phyloP scores from a whole-genome alignment of 2,113 vertebrate species.

The Psettodes erumei region DNA sequence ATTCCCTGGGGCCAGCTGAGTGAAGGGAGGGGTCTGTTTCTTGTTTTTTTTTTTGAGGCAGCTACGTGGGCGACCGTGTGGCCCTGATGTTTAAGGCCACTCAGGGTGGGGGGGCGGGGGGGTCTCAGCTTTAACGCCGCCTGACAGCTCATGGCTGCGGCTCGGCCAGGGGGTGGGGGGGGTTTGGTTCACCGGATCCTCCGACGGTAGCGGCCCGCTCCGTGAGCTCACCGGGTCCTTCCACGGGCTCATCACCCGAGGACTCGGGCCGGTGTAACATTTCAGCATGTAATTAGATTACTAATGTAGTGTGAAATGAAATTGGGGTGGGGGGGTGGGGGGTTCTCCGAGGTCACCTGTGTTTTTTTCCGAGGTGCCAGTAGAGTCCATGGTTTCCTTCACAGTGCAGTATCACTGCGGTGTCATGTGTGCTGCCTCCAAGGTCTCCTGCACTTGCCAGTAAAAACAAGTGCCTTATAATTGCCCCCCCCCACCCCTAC shows the following conservation, averaged over 20 bases:
- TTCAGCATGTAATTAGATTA: constrained; percentile 78
- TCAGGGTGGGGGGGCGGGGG: constrained; percentile 25
- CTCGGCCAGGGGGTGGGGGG: constrained; percentile 43
- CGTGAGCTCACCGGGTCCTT: constrained; percentile 42
- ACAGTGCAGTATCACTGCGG: constrained; percentile 35
- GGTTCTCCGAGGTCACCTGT: constrained; percentile 49
- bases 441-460: constrained; percentile 71
- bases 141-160: constrained; percentile 72
- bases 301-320: constrained; percentile 78
- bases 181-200: constrained; percentile 29
- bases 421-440: constrained; percentile 65
- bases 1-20: constrained; percentile 34
- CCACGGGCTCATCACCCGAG: constrained; percentile 33
- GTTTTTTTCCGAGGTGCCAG: constrained; percentile 51
- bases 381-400: constrained; percentile 62
- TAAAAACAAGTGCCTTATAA: constrained; percentile 83
- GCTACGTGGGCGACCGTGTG: constrained; percentile 35
- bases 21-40: constrained; percentile 51
- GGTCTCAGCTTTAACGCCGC: constrained; percentile 57
- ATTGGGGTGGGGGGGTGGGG: constrained; percentile 48
- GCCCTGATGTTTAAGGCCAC: constrained; percentile 46
- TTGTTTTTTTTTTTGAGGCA: no score
- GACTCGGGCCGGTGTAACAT: constrained; percentile 50
- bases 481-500: constrained; percentile 54
- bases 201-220: constrained; percentile 64